phyloP scores from a whole-genome alignment of 2,797 vertebrate genomes.

The Karalla daura region DNA sequence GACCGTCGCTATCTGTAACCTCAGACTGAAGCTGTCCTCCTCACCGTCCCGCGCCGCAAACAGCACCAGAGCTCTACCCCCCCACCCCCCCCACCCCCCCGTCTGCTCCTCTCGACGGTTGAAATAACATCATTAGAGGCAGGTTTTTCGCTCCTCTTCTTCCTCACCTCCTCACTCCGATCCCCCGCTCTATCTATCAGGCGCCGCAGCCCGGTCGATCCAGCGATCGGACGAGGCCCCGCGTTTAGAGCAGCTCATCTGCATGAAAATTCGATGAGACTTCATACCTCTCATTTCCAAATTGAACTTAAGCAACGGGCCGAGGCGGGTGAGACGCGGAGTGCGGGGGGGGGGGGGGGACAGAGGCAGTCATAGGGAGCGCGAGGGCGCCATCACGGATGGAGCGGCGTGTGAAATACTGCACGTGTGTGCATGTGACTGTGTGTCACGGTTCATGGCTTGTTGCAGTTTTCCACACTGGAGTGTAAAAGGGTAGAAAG shows the following conservation, averaged over 20 bases:
- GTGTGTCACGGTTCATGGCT: constrained; percentile 1
- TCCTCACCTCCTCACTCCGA: background rate
- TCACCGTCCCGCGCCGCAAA: background rate
- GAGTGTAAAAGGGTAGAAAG: constrained; percentile 39
- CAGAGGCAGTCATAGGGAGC: background rate
- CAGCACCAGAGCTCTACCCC: background rate
- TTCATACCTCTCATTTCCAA: constrained; percentile 36
- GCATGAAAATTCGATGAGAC: constrained; percentile 51
- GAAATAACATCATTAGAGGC: background rate
- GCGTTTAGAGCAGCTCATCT: constrained; percentile 55
- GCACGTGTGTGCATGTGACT: constrained; percentile 10
- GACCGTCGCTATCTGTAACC: constrained; percentile 17
- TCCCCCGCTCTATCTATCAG: constrained; percentile 19
- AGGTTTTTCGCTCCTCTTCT: background rate
- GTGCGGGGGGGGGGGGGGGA: background rate
- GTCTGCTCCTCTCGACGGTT: background rate
- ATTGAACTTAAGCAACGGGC: constrained; percentile 17
- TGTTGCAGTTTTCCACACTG: constrained; percentile 51
- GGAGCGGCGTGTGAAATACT: constrained; percentile 41
- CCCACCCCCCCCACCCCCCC: too few species aligned
- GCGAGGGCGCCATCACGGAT: background rate
- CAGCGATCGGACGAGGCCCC: background rate
- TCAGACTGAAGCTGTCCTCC: background rate
- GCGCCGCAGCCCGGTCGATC: background rate
- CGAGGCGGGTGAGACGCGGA: constrained; percentile 1